Evolutionary conservation across 2,888 invertebrate species (phyloP).

Genomic region (Drosophila monieri): DNA sequence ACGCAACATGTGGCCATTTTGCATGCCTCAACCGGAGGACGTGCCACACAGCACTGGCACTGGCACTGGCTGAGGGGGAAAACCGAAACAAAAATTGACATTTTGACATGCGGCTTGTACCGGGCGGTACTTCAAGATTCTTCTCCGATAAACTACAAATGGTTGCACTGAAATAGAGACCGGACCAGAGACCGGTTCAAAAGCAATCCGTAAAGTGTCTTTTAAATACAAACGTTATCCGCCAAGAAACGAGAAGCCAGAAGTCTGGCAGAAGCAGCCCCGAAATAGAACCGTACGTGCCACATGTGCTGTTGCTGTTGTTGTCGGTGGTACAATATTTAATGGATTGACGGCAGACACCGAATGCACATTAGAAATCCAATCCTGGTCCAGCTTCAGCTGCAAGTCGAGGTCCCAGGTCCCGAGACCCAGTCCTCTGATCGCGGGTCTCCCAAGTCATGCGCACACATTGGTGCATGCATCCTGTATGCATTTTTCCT

Average conservation of each 20-base stretch:
- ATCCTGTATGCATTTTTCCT: slow-evolving; percentile 28
- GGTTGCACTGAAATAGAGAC: slow-evolving; percentile 35
- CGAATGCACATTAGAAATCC: slow-evolving; percentile 71
- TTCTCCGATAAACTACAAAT: slow-evolving; percentile 72
- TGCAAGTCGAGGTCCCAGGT: not conserved
- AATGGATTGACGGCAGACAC: slow-evolving; percentile 76
- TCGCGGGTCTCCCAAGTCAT: slow-evolving; percentile 51
- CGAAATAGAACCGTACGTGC: slow-evolving; percentile 58
- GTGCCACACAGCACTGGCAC: slow-evolving; percentile 39
- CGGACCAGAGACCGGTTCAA: slow-evolving; percentile 26
- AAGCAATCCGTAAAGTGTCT: slow-evolving; percentile 66
- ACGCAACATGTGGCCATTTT: slow-evolving; percentile 78
- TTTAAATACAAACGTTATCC: slow-evolving; percentile 76
- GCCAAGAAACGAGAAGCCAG: slow-evolving; percentile 10
- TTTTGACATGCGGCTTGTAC: slow-evolving; percentile 67
- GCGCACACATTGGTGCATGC: slow-evolving; percentile 56
- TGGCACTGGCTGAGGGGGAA: slow-evolving; percentile 18
- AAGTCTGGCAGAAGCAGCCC: slow-evolving; percentile 10
- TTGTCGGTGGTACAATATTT: slow-evolving; percentile 63
- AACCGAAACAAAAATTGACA: slow-evolving; percentile 66
- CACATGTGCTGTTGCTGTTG: slow-evolving; percentile 55
- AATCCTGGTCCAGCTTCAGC: slow-evolving; percentile 32
- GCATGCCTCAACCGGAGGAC: slow-evolving; percentile 66
- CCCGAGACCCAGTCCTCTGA: slow-evolving; percentile 1
- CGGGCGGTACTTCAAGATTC: slow-evolving; percentile 70